Base-by-base conservation (phyloP, 2,797 vertebrate species). In the Alexandromys oeconomus region DNA sequence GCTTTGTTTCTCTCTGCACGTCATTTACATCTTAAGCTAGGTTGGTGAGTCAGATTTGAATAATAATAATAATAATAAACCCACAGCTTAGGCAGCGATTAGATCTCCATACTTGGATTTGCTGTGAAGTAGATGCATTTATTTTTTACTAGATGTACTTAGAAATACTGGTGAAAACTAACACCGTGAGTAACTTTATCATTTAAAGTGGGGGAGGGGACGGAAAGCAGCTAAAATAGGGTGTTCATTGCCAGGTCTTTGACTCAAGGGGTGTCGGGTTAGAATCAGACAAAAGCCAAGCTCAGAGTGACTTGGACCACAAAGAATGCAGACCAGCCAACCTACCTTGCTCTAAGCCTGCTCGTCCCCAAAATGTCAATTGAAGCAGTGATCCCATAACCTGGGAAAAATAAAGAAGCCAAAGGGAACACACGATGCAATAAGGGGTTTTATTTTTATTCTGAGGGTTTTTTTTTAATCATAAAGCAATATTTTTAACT, bases 11-110 rank as follows among this genome's bases (percentile, higher is more conserved):
- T 99, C 99, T 99, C 99, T 99, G 99, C 99, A 99, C 99, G 99
- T 99, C 99, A 99, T 99, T 99, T 99, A 99, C 99, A 99, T 99
- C 99, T 99, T 98, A 99, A 99, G 99, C 99, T 99, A 99, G 99
- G 99, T 99, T 99, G 98, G 99, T 99, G 99, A 99, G 99, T 99
- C 99, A 98, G 97, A 98, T 98, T 98, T 98, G 98, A 98, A 99
- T 98, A 69, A 46, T 67, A 69, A 86, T 69, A 86, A 67, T n/a
- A 40, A 78, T 34, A 40, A 78, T 34, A 98, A 98, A 98, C 97
- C 98, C 98, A 97, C 97, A 96, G 98, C 98, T 98, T 99, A 98
- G 97, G 95, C 95, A 92, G 96, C 29, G 98, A 98, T 98, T 98
- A 98, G 98, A 99, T 99, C 98, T 98, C 98, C 98, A 98, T 98